Percentiles rank a stretch among this genome's conserved stretches.
phyloP scores from a whole-genome alignment of 2,888 invertebrate genomes.

The Orthosia gothica region DNA sequence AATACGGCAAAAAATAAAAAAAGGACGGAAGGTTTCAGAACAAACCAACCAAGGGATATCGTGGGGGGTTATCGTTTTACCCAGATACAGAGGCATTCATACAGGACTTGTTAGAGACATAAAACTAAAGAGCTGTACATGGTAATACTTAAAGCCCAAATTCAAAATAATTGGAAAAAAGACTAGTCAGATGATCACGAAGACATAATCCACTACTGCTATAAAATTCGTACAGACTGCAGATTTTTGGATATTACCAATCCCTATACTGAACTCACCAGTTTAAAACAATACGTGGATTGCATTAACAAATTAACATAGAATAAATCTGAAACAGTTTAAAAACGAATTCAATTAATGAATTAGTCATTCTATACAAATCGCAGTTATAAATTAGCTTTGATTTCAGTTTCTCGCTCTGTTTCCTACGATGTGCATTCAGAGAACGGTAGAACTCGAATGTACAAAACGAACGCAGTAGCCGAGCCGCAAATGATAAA shows the following conservation, averaged over 20 bases:
- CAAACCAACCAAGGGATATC: not conserved
- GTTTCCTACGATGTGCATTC: constrained; percentile 55
- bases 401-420: constrained; percentile 51
- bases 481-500: too few relatives aligned
- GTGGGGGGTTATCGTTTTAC: too few relatives aligned
- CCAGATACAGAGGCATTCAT: too few relatives aligned
- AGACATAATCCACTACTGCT: too few relatives aligned
- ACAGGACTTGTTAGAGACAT: too few relatives aligned
- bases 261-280: not conserved
- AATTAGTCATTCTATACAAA: constrained; percentile 29
- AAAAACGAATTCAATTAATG: constrained; percentile 24
- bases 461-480: constrained; percentile 20
- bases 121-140: not conserved
- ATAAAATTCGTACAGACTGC: not conserved
- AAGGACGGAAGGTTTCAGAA: not conserved
- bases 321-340: constrained; percentile 9
- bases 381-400: constrained; percentile 30
- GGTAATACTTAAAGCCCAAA: not conserved
- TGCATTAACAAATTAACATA: not conserved
- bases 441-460: constrained; percentile 14
- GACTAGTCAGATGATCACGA: too few relatives aligned
- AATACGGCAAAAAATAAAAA: too few relatives aligned
- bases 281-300: not conserved
- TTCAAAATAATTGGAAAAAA: not conserved
- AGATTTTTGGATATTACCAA: not conserved